Evolutionary conservation across 2,888 invertebrate species (phyloP), one percentile per base, ranked within the genome.

Genomic region (Pandemis corylana): DNA sequence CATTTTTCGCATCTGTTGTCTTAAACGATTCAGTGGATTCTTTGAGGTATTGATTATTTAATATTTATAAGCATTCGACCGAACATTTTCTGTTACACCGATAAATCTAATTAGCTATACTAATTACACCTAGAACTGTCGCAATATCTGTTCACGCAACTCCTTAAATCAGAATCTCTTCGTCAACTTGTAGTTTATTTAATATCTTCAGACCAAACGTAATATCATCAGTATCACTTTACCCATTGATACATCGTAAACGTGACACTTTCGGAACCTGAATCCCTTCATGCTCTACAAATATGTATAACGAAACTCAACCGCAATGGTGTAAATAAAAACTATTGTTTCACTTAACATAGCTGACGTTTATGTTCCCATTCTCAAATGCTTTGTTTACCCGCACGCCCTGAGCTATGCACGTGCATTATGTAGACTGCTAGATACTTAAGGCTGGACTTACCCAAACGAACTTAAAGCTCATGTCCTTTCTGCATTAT

Each of bases 391-490:
- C 75, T 75, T 72, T 73, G 76, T 77, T 76, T 76, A 76, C 77
- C 72, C 70, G 68, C 76, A 59, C 63, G 72, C 76, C 73, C 71
- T 49, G 72, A 66, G 72, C 72, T 65, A 76, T 73, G 76, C 77
- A 71, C 73, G 76, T 76, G 76, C 76, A 76, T 76, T 71, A 76
- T 77, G 70, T 72, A 76, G 71, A 71, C 73, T 71, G 68, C 75
- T 67, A 77, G 76, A 72, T 76, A 77, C 77, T 77, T 68, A 63
- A 68, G 62, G 41, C 59, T 53, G 64, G 67, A 69, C 69, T 66
- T 65, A 65, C 65, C 59, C 73, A 69, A 64, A 73, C 73, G 7
- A 65, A 49, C n/a, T 59, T 51, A 67, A 67, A 41, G 51, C 53
- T 53, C 51, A 42, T 65, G 36, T 70, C 68, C 69, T 66, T 66